Conservation (phyloP, 2,888 invertebrate species). For the Zygogramma bicolorata region DNA sequence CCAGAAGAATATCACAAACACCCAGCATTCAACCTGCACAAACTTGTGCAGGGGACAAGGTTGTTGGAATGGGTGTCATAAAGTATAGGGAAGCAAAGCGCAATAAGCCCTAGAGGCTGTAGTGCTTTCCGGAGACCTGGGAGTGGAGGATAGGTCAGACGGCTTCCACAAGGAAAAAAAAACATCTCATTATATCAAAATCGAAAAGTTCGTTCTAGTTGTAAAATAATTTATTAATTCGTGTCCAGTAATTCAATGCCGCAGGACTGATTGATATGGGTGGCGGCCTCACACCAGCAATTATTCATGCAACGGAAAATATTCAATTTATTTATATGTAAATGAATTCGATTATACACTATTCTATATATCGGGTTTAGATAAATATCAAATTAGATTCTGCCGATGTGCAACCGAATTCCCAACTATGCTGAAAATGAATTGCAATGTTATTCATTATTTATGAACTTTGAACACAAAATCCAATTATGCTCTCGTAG, state of each 20-base stretch:
- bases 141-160: too few species aligned
- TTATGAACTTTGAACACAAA: not conserved
- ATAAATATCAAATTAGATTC: conserved; percentile 30
- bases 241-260: not conserved
- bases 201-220: not conserved
- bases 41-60: too few species aligned
- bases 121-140: too few species aligned
- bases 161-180: too few species aligned
- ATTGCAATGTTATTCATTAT: conserved; percentile 11
- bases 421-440: conserved; percentile 14
- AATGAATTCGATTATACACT: not conserved
- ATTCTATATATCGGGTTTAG: conserved; percentile 2
- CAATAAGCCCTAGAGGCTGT: too few species aligned
- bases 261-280: not conserved
- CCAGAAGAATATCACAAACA: too few species aligned
- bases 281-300: not conserved
- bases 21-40: too few species aligned
- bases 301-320: conserved; percentile 6
- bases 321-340: conserved; percentile 14
- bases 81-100: too few species aligned
- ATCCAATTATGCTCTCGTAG: not conserved
- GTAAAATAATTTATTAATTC: not conserved
- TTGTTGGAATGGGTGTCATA: too few species aligned
- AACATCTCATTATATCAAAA: too few species aligned
- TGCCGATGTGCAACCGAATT: not conserved